phyloP scores from a whole-genome alignment of 2,888 invertebrate genomes.

The Erebia aethiops region DNA sequence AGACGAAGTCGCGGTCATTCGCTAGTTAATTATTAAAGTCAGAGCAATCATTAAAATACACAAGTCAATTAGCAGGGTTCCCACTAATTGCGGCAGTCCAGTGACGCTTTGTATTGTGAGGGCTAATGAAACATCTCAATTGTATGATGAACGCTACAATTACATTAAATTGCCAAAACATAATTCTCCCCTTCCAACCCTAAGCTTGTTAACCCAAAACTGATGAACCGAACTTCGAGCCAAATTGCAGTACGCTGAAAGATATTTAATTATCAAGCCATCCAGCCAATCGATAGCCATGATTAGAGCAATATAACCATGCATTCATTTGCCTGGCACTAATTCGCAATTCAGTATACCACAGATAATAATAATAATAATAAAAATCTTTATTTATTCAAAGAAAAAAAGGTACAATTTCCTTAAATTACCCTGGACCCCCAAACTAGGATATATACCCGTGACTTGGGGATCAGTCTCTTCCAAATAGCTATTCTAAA shows the following conservation, averaged over 20 bases:
- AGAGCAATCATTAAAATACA: background rate
- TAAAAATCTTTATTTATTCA: too few species aligned
- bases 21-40: background rate
- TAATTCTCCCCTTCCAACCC: background rate
- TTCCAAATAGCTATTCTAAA: too few species aligned
- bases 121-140: constrained; percentile 5
- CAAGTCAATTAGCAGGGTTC: background rate
- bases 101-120: background rate
- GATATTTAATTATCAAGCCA: constrained; percentile 23
- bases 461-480: too few species aligned
- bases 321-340: background rate
- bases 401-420: too few species aligned
- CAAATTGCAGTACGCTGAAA: constrained; percentile 21
- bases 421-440: too few species aligned
- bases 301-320: constrained; percentile 10
- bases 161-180: background rate
- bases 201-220: constrained; percentile 19
- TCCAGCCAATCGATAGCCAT: constrained; percentile 7
- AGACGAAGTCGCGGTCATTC: too few species aligned
- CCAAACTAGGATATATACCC: too few species aligned
- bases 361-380: too few species aligned
- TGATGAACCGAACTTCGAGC: constrained; percentile 12
- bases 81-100: background rate
- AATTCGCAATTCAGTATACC: constrained; percentile 9
- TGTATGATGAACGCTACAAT: constrained; percentile 4